phyloP scores from a whole-genome alignment of 2,113 vertebrate species.

The Osmerus eperlanus region DNA sequence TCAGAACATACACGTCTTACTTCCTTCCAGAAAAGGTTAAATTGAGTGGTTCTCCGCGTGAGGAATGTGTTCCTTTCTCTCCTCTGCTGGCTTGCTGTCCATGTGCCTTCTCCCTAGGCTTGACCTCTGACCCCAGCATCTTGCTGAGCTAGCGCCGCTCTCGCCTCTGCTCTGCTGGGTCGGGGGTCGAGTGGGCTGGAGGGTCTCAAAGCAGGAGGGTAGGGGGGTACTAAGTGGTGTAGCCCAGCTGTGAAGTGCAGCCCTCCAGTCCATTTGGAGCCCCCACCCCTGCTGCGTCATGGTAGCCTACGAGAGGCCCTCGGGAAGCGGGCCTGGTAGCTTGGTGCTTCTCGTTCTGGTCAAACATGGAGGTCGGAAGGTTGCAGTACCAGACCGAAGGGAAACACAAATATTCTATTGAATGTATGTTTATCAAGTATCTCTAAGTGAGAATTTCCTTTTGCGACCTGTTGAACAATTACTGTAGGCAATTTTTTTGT shows the following conservation, averaged over 20 bases:
- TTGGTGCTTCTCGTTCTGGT: conserved; percentile 26
- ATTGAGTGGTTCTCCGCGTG: conserved; percentile 19
- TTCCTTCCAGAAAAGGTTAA: neutral
- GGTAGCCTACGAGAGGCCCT: conserved; percentile 33
- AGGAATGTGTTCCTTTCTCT: conserved; percentile 24
- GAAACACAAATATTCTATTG: no score
- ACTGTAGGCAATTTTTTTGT: no score
- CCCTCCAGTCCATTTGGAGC: conserved; percentile 66
- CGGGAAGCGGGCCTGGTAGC: conserved; percentile 30
- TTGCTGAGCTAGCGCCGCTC: conserved; percentile 49
- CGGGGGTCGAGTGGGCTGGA: conserved; percentile 68
- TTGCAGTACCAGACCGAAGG: conserved; percentile 35
- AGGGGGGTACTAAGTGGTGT: conserved; percentile 64
- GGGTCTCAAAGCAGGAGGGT: conserved; percentile 39
- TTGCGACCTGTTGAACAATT: no score
- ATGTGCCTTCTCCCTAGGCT: conserved; percentile 38
- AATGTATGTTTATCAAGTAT: no score
- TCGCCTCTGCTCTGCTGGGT: conserved; percentile 50
- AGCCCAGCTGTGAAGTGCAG: conserved; percentile 63
- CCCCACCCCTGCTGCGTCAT: conserved; percentile 47
- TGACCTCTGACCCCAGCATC: conserved; percentile 61
- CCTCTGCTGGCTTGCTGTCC: conserved; percentile 31
- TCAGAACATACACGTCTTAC: no score
- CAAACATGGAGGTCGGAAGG: conserved; percentile 49
- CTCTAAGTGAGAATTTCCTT: no score